phyloP scores from a whole-genome alignment of 2,797 vertebrate species.

The Cirrhinus molitorella region DNA sequence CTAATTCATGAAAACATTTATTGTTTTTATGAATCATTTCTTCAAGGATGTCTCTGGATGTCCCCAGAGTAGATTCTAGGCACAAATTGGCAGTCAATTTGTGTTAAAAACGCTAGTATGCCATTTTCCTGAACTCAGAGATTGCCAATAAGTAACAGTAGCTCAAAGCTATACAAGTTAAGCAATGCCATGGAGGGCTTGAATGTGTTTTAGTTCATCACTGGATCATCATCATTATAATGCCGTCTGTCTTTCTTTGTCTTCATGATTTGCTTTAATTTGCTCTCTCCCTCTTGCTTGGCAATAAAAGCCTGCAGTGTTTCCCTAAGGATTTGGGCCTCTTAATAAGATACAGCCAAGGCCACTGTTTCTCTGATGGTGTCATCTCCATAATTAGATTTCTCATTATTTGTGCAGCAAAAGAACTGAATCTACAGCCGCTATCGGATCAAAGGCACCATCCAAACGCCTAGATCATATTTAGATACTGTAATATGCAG shows the following conservation, averaged over 20 bases:
- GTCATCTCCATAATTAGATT: constrained; percentile 83
- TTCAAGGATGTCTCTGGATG: neutral
- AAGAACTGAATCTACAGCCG: constrained; percentile 73
- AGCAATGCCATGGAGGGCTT: neutral
- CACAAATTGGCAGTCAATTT: neutral
- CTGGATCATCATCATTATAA: constrained; percentile 53
- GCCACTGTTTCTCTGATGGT: constrained; percentile 77
- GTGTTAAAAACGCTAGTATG: neutral
- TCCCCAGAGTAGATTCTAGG: neutral
- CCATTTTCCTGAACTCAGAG: neutral
- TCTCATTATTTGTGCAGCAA: constrained; percentile 82
- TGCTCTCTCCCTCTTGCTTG: constrained; percentile 38
- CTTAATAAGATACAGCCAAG: constrained; percentile 79
- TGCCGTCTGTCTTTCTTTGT: constrained; percentile 51
- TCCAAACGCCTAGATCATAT: constrained; percentile 80
- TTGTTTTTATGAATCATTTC: neutral
- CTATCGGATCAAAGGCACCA: constrained; percentile 81
- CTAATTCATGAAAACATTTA: neutral
- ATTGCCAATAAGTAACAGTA: constrained; percentile 6
- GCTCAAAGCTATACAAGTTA: neutral
- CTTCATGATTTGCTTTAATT: constrained; percentile 60
- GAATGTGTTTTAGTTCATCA: constrained; percentile 15
- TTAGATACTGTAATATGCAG: constrained; percentile 81
- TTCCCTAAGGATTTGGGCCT: constrained; percentile 76
- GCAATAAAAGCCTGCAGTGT: constrained; percentile 57